Conservation (phyloP, 2,888 invertebrate genomes). For the Palloptera scutellata region DNA sequence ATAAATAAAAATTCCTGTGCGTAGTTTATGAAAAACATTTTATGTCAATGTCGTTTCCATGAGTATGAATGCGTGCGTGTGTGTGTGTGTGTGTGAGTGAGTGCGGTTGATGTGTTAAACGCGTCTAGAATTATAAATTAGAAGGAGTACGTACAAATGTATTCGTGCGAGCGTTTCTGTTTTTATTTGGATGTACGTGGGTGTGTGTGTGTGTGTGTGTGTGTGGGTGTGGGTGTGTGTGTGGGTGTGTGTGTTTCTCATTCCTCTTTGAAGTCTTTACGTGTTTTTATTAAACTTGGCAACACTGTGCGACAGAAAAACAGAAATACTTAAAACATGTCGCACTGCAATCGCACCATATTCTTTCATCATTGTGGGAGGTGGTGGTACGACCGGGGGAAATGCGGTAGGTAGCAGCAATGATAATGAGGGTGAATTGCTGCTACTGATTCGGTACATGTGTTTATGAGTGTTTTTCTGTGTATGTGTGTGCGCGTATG, state of each 20-base stretch:
- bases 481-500: constrained; percentile 30
- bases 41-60: constrained; percentile 17
- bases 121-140: constrained; percentile 25
- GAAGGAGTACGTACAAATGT: not conserved
- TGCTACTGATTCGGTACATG: not conserved
- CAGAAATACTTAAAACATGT: not conserved
- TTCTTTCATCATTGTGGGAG: not conserved
- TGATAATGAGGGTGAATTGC: not conserved
- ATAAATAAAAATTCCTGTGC: constrained; percentile 25
- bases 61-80: not conserved
- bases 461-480: not conserved
- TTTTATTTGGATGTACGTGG: not conserved
- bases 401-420: not conserved
- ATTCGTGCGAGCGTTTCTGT: not conserved
- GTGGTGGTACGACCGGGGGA: not conserved
- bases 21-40: constrained; percentile 32
- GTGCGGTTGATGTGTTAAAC: constrained; percentile 17
- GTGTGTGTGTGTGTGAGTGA: not conserved
- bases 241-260: not conserved
- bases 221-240: not conserved
- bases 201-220: not conserved
- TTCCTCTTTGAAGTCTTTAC: not conserved
- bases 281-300: constrained; percentile 21
- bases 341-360: constrained; percentile 7
- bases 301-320: constrained; percentile 10